Conservation (phyloP, 2,797 vertebrate species). For the Nothura maculosa region DNA sequence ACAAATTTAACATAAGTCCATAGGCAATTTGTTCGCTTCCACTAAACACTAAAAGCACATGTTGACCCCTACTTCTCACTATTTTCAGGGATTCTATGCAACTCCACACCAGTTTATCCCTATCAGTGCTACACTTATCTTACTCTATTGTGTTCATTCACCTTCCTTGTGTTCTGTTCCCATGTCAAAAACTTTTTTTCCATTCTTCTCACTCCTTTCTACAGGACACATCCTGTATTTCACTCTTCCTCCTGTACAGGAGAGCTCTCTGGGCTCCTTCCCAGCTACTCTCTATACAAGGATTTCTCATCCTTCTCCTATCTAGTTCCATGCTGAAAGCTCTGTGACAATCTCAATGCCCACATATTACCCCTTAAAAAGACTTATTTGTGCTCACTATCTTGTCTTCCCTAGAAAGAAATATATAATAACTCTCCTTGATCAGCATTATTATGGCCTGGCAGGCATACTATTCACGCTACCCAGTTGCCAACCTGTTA, state of each 20-base stretch:
- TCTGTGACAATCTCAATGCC: neutral
- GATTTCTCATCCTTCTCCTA: neutral
- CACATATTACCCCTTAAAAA: neutral
- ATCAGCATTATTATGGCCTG: neutral
- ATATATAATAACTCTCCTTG: fast-evolving
- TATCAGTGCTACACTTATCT: neutral
- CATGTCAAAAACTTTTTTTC: neutral
- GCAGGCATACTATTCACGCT: neutral
- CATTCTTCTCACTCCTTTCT: neutral
- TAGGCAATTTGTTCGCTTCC: neutral
- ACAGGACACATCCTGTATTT: neutral
- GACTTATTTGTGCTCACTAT: neutral
- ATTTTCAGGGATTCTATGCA: neutral
- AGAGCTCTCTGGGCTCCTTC: neutral
- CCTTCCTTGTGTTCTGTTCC: neutral
- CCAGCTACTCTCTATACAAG: neutral
- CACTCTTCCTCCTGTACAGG: neutral
- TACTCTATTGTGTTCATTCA: neutral
- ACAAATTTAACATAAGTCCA: neutral
- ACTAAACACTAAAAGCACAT: neutral
- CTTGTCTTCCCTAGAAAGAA: neutral
- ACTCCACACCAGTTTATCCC: neutral
- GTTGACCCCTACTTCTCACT: neutral
- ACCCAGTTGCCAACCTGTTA: neutral
- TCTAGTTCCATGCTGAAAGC: neutral